A percentile compares a stretch with the other conserved stretches of the same genome.
phyloP scores from a whole-genome alignment of 2,113 vertebrate genomes.

The Oriolus oriolus region DNA sequence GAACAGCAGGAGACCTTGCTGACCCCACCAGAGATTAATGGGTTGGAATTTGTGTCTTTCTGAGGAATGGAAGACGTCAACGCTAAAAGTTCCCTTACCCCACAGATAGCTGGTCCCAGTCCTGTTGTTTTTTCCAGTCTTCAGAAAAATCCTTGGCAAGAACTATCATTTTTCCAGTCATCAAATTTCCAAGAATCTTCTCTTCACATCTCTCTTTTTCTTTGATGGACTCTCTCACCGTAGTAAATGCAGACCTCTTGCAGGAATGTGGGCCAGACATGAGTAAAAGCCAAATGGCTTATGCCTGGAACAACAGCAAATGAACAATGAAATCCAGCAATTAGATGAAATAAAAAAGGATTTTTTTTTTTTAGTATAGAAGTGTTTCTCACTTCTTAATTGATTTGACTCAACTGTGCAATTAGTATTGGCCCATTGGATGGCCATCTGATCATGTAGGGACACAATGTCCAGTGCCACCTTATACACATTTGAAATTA shows the following conservation, averaged over 20 bases:
- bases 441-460: neutral
- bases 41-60: slow-evolving; percentile 43
- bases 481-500: neutral
- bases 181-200: slow-evolving; percentile 57
- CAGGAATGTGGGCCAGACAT: slow-evolving; percentile 5
- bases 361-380: neutral
- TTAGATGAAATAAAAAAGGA: neutral
- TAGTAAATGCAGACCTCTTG: slow-evolving; percentile 44
- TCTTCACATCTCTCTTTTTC: slow-evolving; percentile 46
- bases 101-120: slow-evolving; percentile 53
- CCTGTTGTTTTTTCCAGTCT: slow-evolving; percentile 62
- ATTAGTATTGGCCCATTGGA: neutral
- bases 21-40: slow-evolving; percentile 59
- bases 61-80: slow-evolving; percentile 65
- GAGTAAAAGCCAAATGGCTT: slow-evolving; percentile 47
- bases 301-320: slow-evolving; percentile 33
- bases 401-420: neutral
- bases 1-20: slow-evolving; percentile 37
- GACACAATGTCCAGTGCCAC: neutral
- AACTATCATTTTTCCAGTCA: slow-evolving; percentile 59
- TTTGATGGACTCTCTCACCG: slow-evolving; percentile 54
- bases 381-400: neutral
- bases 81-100: slow-evolving; percentile 58
- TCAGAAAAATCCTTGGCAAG: slow-evolving; percentile 70
- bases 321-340: slow-evolving; percentile 26